Evolutionary conservation across 2,888 invertebrate genomes (phyloP).

Genomic region (Cantharis lateralis): DNA sequence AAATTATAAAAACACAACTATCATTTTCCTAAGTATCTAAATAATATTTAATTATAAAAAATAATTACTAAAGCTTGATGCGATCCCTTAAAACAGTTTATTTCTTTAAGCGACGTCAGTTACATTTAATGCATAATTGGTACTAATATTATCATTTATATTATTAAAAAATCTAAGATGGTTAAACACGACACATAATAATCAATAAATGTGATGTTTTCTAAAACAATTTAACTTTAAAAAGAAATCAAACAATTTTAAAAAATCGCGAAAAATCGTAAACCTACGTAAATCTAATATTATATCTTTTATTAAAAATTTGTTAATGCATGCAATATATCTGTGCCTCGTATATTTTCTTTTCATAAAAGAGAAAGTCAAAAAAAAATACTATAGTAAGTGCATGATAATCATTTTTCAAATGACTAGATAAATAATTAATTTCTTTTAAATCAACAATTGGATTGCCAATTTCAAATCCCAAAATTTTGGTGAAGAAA

Average conservation of each 20-base stretch:
- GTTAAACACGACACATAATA: conserved; percentile 28
- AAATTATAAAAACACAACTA: conserved; percentile 31
- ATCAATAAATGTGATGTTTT: conserved; percentile 25
- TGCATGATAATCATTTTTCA: background rate
- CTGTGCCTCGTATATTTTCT: conserved; percentile 32
- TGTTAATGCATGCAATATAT: conserved; percentile 47
- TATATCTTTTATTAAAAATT: conserved; percentile 43
- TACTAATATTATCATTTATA: conserved; percentile 12
- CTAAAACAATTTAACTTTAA: conserved; percentile 23
- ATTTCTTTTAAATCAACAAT: background rate
- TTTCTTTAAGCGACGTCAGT: conserved; percentile 21
- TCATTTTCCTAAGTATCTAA: conserved; percentile 41
- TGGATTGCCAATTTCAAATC: background rate
- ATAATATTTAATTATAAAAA: conserved; percentile 27
- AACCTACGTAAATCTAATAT: conserved; percentile 39
- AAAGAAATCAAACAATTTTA: conserved; percentile 25
- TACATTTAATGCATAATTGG: conserved; percentile 20
- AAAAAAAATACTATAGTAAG: background rate
- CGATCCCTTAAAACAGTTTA: conserved; percentile 39
- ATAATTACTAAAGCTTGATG: conserved; percentile 30
- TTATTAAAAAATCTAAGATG: conserved; percentile 24
- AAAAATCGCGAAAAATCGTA: conserved; percentile 31
- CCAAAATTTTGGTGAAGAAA: background rate
- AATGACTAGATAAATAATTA: background rate
- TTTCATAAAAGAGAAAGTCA: background rate